Evolutionary conservation across 2,113 vertebrate species (phyloP), one percentile per base, ranked within the genome.

Genomic region (Thymallus thymallus): DNA sequence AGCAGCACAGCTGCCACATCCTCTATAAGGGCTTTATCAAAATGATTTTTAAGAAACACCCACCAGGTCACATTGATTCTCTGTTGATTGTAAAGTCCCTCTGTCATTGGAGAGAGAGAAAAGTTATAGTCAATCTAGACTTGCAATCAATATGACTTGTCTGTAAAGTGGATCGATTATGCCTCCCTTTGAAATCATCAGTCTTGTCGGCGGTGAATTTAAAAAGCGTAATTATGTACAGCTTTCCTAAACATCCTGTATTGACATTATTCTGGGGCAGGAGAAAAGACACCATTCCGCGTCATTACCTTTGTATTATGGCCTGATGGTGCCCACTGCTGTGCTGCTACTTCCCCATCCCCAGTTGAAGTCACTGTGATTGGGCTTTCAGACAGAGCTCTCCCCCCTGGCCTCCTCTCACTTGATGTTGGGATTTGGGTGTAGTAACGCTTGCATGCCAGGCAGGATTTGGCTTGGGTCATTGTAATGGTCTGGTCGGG

Each of bases 261-360:
- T 94, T 91, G 93, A 93, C 65, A 77, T 91, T 89, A 88, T 88
- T 87, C 86, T 91, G 85, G 89, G 85, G 83, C 82, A 85, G 89
- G 90, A 93, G 88, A 91, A 66, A 92, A 93, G 90, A 92, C 90
- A 90, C 87, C 87, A 91, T 92, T 92, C 91, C 91, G 91, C 89
- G 83, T 92, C 92, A 93, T 94, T 93, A 94, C 91, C 91, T 93
- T 90, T 91, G 88, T 91, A 93, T 93, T 92, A 92, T 93, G 90
- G 91, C 84, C 87, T 89, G 92, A 90, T 92, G 88, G 88, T 88
- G 88, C 90, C 85, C 81, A 80, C 88, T 84, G 92, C 90, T 84
- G 85, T 82, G 91, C 89, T 83, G 84, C 85, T 81, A 83, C 91
- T 91, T 90, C 87, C 87, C 85, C 87, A 90, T 87, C 85, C 88